Evolutionary conservation across 2,888 invertebrate genomes (phyloP), one percentile per base, ranked within the genome.

Genomic region (Spicauda simplicius): DNA sequence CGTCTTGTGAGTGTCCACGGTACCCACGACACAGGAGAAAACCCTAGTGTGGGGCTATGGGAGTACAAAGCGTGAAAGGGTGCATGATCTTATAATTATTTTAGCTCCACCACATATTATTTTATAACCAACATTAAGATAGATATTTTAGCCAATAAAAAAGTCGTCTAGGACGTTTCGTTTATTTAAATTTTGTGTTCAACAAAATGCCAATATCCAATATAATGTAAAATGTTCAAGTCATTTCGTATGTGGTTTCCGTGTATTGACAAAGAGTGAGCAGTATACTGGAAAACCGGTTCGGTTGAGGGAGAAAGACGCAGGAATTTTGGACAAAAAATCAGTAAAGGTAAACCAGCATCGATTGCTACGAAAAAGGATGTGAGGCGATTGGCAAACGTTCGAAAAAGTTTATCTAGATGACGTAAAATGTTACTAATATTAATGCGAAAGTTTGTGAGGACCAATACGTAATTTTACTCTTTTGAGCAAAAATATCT

Each of bases 311-410:
- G 30, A 25, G 50, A 61, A 53, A 52, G 14, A n/a, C 37, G 19
- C 37, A 50, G 61, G 61, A 53, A 61, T 61, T 61, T 61, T 52
- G 37, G 52, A 7, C 53, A 61, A 61, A 61, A 60, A 61, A 53
- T n/a, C 61, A n/a, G 52, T 53, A 14, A 60, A 52, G 60, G 59
- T 59, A 60, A 30, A 50, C 50, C 50, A 2, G 20, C 30, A 18
- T 6, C 50, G 7, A 33, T 41, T 20, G 50, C 30, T n/a, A 60
- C 50, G 50, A 30, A 59, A 50, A 59, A 59, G 25, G 50, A 19
- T 33, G 30, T 52, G 18, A 33, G 18, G 50, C 45, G 25, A 59
- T 59, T 48, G 45, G 48, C 58, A 59, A 20, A 59, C 1, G 25
- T 19, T 6, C 20, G n/a, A n/a, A 59, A 60, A 50, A 50, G 14